A percentile compares a stretch with the other conserved stretches of the same genome.
Conservation (phyloP, 1,140 invertebrate species). For the Ceratina australensis region DNA sequence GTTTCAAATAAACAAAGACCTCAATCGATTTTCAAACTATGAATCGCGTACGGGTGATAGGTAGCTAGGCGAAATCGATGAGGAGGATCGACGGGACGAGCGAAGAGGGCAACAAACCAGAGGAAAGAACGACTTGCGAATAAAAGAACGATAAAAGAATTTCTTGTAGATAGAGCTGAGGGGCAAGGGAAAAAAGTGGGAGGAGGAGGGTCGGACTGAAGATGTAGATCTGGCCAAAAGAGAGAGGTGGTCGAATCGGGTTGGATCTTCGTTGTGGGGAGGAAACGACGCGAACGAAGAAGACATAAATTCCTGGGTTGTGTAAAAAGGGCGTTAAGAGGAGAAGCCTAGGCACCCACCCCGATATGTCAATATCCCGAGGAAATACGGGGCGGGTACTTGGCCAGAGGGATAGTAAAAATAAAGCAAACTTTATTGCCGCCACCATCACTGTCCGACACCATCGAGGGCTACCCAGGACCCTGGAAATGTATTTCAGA, state of each 20-base stretch:
- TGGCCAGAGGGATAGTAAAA: slow-evolving; percentile 71
- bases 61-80: slow-evolving; percentile 33
- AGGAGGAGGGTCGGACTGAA: neutral
- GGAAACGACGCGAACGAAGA: slow-evolving; percentile 45
- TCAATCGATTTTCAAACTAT: slow-evolving; percentile 63
- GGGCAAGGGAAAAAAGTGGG: neutral
- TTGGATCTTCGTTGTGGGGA: neutral
- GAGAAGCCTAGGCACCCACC: too few relatives aligned
- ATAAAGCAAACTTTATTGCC: slow-evolving; percentile 74
- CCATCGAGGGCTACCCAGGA: slow-evolving; percentile 2
- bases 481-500: slow-evolving; percentile 63
- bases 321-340: slow-evolving; percentile 65
- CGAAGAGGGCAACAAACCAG: neutral
- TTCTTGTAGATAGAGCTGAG: too few relatives aligned
- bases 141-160: neutral
- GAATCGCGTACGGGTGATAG: slow-evolving; percentile 59
- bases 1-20: slow-evolving; percentile 66
- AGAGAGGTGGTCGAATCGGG: neutral
- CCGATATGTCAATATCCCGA: slow-evolving; percentile 69
- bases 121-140: neutral
- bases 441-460: slow-evolving; percentile 8
- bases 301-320: slow-evolving; percentile 67
- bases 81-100: neutral
- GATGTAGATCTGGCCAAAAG: slow-evolving; percentile 28
- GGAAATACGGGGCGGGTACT: slow-evolving; percentile 69